These are phyloP conservation scores for Lagria hirta DNA, from an alignment of 2,888 invertebrate genomes.

Conservation along the genomic window DNA sequence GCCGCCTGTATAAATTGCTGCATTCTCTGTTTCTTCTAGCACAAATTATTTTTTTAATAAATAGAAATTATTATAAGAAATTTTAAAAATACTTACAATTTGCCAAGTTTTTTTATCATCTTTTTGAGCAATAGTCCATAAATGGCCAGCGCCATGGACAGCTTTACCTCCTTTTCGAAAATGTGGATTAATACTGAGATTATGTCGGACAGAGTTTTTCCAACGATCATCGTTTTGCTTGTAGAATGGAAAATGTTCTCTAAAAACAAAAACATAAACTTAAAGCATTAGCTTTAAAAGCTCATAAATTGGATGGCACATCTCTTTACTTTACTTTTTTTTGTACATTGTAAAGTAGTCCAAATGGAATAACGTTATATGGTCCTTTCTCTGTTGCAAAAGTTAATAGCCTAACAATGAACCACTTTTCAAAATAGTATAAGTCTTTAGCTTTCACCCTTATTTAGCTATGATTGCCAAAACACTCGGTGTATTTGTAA, in stretches of 20 bases:
- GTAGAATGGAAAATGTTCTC: conserved; percentile 85
- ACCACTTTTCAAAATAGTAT: no score
- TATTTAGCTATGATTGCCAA: no score
- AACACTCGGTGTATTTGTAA: no score
- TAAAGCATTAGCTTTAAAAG: conserved; percentile 1
- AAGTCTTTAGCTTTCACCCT: no score
- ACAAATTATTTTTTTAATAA: no score
- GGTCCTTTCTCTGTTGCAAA: no score
- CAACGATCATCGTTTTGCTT: conserved; percentile 88
- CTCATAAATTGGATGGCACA: no score
- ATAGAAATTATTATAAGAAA: no score
- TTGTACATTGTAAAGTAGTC: no score
- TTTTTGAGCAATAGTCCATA: conserved; percentile 81
- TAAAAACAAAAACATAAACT: conserved; percentile 55
- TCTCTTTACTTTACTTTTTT: no score
- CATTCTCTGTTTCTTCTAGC: conserved; percentile 59
- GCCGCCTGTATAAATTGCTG: conserved; percentile 57
- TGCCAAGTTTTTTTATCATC: conserved; percentile 62
- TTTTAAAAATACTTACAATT: conserved; percentile 55
- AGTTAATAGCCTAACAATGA: no score
- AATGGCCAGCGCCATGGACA: conserved; percentile 83
- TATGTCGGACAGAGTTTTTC: conserved; percentile 91
- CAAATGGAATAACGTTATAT: no score
- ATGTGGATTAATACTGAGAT: conserved; percentile 88
- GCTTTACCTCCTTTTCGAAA: conserved; percentile 86